Percentiles rank a stretch among this genome's conserved stretches.
Conservation (phyloP, 2,113 vertebrate genomes). For the Cacatua alba region DNA sequence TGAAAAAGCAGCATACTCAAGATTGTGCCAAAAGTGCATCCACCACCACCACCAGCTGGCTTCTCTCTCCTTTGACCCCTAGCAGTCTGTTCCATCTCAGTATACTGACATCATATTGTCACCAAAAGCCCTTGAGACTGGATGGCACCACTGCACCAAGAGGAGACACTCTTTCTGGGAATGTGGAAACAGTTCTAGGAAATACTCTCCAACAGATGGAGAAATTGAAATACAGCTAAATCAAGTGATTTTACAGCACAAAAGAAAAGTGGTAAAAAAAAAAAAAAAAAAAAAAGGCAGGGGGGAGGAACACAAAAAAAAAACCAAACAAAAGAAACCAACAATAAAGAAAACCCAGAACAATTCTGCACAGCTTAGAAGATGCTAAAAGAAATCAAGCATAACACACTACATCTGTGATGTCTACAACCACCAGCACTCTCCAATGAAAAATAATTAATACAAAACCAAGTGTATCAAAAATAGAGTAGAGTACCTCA, state of each 20-base stretch:
- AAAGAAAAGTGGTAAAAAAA: not conserved
- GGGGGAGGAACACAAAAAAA: no score
- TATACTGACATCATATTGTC: rapidly evolving
- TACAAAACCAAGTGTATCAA: not conserved
- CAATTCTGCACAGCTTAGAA: not conserved
- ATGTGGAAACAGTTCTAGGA: not conserved
- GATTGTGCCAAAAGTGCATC: not conserved
- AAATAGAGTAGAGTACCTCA: not conserved
- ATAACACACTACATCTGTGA: not conserved
- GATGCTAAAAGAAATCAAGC: not conserved
- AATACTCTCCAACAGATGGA: not conserved
- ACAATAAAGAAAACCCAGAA: not conserved
- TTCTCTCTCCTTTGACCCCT: not conserved
- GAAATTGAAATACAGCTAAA: not conserved
- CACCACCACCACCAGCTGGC: rapidly evolving
- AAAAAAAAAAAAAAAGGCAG: no score
- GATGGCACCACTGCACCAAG: not conserved
- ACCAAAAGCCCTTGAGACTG: not conserved
- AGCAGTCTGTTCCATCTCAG: not conserved
- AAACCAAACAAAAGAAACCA: no score
- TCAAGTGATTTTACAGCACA: not conserved
- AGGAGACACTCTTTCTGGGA: rapidly evolving
- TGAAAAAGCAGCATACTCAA: not conserved
- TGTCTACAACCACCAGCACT: not conserved
- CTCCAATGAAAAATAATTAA: not conserved